A percentile compares a stretch with the other conserved stretches of the same genome.
phyloP scores from a whole-genome alignment of 2,113 vertebrate genomes.

The Sula dactylatra region DNA sequence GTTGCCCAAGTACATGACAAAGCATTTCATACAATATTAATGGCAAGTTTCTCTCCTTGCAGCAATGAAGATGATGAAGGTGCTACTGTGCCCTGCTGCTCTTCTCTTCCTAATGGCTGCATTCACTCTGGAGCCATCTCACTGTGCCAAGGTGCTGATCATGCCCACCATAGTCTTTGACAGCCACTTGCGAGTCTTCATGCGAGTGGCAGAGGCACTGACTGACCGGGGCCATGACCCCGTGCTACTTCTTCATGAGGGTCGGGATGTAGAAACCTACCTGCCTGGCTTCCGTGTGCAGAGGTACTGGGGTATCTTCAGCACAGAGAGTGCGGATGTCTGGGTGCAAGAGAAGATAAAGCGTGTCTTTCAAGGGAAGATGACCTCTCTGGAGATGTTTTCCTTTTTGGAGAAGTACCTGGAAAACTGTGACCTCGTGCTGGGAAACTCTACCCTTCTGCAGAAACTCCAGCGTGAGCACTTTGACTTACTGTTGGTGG shows the following conservation, averaged over 20 bases:
- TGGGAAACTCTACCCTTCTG: constrained; percentile 52
- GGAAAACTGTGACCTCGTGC: constrained; percentile 66
- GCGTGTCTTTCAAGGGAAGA: constrained; percentile 64
- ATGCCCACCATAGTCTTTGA: constrained; percentile 69
- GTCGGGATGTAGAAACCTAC: constrained; percentile 33
- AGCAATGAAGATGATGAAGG: constrained; percentile 44
- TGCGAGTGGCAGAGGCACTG: constrained; percentile 60
- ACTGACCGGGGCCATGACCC: constrained; percentile 48
- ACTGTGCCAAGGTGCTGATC: constrained; percentile 60
- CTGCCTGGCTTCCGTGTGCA: constrained; percentile 14
- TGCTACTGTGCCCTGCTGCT: not conserved
- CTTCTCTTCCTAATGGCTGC: constrained; percentile 7
- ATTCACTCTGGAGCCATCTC: not conserved
- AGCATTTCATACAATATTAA: not conserved
- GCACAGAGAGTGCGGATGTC: constrained; percentile 4
- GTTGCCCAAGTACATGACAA: not conserved
- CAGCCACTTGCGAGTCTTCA: constrained; percentile 67
- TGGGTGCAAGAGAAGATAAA: constrained; percentile 71
- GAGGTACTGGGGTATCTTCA: constrained; percentile 63
- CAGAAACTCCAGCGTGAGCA: constrained; percentile 31
- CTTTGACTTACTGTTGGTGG: constrained; percentile 66
- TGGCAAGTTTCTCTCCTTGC: not conserved
- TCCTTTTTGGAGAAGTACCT: constrained; percentile 66
- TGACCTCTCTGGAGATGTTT: constrained; percentile 65
- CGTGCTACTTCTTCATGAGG: constrained; percentile 40